Conservation (phyloP, 64 coral and sea anemone genomes). For the Dendronephthya gigantea region DNA sequence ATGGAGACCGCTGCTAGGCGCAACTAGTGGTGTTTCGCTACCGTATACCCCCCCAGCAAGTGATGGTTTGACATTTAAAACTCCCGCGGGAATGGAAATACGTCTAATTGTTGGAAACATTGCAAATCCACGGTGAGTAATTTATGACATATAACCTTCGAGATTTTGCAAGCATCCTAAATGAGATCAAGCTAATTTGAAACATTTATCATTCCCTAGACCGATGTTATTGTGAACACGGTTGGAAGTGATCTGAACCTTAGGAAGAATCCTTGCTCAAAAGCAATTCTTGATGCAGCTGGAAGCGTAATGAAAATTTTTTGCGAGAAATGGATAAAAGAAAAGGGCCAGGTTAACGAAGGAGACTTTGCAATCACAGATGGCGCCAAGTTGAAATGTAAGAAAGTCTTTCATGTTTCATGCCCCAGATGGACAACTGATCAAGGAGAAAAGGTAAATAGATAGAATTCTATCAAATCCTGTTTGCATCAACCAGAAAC, state of each 20-base stretch:
- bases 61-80: background rate
- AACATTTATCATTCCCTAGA: background rate
- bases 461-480: no score
- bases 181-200: background rate
- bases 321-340: no score
- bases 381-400: background rate
- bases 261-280: background rate
- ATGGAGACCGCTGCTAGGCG: no score
- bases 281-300: background rate
- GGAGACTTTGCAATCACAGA: no score
- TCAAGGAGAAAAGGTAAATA: background rate
- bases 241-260: background rate
- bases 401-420: constrained; percentile 3
- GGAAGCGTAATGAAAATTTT: background rate
- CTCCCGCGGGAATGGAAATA: background rate
- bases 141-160: no score
- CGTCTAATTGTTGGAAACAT: background rate
- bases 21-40: background rate
- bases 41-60: background rate
- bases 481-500: no score
- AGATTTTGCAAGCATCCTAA: no score
- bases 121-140: background rate
- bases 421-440: background rate
- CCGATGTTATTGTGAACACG: background rate
- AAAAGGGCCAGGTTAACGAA: no score